phyloP scores from a whole-genome alignment of 2,113 vertebrate genomes.

The Ammodytes marinus region DNA sequence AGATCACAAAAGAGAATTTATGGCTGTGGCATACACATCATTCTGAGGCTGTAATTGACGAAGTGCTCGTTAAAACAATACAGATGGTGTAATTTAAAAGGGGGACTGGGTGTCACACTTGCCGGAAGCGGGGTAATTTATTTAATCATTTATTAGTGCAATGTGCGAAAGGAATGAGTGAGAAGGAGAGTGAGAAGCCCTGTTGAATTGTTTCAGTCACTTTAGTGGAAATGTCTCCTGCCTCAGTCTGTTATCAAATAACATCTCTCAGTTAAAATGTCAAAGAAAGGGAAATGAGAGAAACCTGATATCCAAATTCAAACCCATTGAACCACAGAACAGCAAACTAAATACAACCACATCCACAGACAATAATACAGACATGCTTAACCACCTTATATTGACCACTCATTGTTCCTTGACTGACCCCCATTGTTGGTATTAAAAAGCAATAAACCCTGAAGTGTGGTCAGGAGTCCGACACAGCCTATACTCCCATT shows the following conservation, averaged over 20 bases:
- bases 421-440: conserved; percentile 27
- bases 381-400: background rate
- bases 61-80: conserved; percentile 50
- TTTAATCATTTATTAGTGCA: conserved; percentile 41
- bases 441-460: conserved; percentile 41
- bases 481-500: conserved; percentile 38
- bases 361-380: conserved; percentile 6
- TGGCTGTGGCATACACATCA: conserved; percentile 24
- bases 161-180: conserved; percentile 1
- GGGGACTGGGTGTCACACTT: conserved; percentile 8
- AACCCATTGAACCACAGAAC: conserved; percentile 12
- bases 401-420: background rate
- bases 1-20: conserved; percentile 46
- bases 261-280: conserved; percentile 10
- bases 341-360: background rate
- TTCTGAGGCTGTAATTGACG: conserved; percentile 53
- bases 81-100: conserved; percentile 45
- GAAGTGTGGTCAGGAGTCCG: conserved; percentile 49
- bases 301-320: conserved; percentile 20
- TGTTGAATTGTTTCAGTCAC: conserved; percentile 8
- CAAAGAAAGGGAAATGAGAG: conserved; percentile 17
- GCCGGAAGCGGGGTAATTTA: conserved; percentile 27
- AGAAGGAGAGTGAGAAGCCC: background rate
- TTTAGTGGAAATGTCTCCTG: conserved; percentile 2
- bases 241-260: conserved; percentile 10